Evolutionary conservation across 2,888 invertebrate genomes (phyloP).

Genomic region (Pristionchus mayeri): DNA sequence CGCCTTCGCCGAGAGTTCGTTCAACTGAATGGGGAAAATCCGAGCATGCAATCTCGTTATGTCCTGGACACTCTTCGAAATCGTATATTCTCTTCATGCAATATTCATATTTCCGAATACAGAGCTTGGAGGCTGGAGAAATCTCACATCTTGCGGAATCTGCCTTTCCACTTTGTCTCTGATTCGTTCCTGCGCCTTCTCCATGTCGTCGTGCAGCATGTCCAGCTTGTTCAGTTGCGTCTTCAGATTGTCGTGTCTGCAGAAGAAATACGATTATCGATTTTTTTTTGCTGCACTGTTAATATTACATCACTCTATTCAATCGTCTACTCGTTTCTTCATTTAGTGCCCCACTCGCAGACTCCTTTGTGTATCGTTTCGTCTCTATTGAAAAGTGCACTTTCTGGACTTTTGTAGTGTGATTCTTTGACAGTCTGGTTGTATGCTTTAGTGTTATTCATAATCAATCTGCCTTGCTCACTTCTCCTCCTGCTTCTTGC

Average conservation of each 20-base stretch:
- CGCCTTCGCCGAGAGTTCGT: constrained; percentile 73
- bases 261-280: neutral
- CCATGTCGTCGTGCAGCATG: constrained; percentile 73
- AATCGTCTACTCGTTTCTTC: too few relatives aligned
- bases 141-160: constrained; percentile 73
- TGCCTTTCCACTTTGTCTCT: constrained; percentile 75
- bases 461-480: constrained; percentile 49
- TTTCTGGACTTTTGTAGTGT: neutral
- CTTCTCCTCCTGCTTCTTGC: constrained; percentile 48
- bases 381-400: neutral
- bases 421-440: too few relatives aligned
- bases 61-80: too few relatives aligned
- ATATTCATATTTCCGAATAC: too few relatives aligned
- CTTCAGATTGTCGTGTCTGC: constrained; percentile 50
- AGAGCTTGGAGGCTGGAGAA: neutral
- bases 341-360: too few relatives aligned
- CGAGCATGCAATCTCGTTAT: too few relatives aligned
- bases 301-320: neutral
- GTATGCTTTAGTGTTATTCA: too few relatives aligned
- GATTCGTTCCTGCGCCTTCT: constrained; percentile 71
- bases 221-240: constrained; percentile 70
- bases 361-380: too few relatives aligned
- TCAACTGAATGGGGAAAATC: constrained; percentile 70
- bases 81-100: too few relatives aligned
- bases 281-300: too few relatives aligned